Percentiles rank a stretch among this genome's conserved stretches.
Evolutionary conservation across 2,888 invertebrate species (phyloP).

Genomic region (Philhelius pedissequus): DNA sequence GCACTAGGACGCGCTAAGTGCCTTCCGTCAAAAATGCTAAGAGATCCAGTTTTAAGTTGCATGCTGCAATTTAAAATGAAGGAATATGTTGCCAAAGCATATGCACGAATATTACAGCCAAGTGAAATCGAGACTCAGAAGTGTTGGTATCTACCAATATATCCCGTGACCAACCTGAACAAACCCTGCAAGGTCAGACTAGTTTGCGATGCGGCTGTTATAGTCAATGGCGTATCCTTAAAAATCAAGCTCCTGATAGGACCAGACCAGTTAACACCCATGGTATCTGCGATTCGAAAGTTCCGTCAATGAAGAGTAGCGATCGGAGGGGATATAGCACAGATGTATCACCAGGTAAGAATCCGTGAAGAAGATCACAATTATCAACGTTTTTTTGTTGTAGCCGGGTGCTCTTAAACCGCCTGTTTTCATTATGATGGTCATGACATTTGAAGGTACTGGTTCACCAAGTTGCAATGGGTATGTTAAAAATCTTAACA

Average conservation of each 20-base stretch:
- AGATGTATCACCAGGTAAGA: constrained; percentile 69
- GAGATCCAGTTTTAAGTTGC: background rate
- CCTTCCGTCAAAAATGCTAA: background rate
- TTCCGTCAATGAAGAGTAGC: constrained; percentile 71
- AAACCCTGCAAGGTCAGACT: too few relatives aligned
- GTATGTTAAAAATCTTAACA: background rate
- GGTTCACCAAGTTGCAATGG: background rate
- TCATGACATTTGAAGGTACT: background rate
- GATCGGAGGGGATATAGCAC: constrained; percentile 71
- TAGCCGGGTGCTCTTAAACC: background rate
- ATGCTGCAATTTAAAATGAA: constrained; percentile 25
- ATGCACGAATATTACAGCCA: constrained; percentile 52
- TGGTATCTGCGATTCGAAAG: background rate
- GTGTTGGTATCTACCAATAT: constrained; percentile 70
- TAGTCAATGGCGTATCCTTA: too few relatives aligned
- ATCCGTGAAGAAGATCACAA: constrained; percentile 70
- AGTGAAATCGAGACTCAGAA: constrained; percentile 56
- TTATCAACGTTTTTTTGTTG: constrained; percentile 71
- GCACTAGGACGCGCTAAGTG: background rate
- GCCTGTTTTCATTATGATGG: background rate
- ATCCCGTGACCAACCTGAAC: constrained; percentile 69
- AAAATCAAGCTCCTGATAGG: constrained; percentile 71
- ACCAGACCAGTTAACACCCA: constrained; percentile 70
- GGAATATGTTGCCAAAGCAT: constrained; percentile 64
- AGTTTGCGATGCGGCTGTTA: too few relatives aligned